Base-by-base conservation (phyloP, 2,113 vertebrate species). In the Hylia prasina region DNA sequence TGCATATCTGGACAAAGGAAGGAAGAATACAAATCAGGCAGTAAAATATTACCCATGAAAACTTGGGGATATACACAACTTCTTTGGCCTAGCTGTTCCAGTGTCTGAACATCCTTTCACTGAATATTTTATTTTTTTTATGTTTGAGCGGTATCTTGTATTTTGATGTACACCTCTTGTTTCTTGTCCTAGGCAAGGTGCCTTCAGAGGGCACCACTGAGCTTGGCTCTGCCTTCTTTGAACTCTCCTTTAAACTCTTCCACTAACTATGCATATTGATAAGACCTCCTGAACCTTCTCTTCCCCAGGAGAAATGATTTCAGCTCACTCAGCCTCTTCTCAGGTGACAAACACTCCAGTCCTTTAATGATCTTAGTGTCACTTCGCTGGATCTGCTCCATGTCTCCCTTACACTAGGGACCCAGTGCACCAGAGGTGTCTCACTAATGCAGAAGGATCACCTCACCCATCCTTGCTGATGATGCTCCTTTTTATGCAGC, bases 91-190 rank as follows among this genome's bases (percentile, higher is more conserved):
- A 37, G 6, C 16, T 50, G 2, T 60, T 89, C 17, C 27, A 15
- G 6, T 13, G 10, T 47, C n/a, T 57, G 19, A n/a, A 13, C 6
- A 39, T 47, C 3, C 1, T 31, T 54, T 11, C 22, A 45, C 9
- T 7, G 18, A 37, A 6, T 15, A 6, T 31, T 3, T 7, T 50
- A 28, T 30, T 35, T 56, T 77, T 53, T 77, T 30, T 15, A 24
- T 27, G 1, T 42, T 66, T 57, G 11, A 78, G 15, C 31, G 31
- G 9, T 51, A 42, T 60, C 2, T 39, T 75, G 3, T 16, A 48
- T 51, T 63, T 89, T 4, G 3, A 1, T 50, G 13, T 30, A 23
- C 4, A 1, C 2, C 6, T 16, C 22, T 51, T 78, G 13, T 1
- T 3, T 77, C 58, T 77, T 63, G 2, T 37, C 23, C 6, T 47